Evolutionary conservation across 2,113 vertebrate species (phyloP), one percentile per base, ranked within the genome.

Genomic region (Crotalus viridis): DNA sequence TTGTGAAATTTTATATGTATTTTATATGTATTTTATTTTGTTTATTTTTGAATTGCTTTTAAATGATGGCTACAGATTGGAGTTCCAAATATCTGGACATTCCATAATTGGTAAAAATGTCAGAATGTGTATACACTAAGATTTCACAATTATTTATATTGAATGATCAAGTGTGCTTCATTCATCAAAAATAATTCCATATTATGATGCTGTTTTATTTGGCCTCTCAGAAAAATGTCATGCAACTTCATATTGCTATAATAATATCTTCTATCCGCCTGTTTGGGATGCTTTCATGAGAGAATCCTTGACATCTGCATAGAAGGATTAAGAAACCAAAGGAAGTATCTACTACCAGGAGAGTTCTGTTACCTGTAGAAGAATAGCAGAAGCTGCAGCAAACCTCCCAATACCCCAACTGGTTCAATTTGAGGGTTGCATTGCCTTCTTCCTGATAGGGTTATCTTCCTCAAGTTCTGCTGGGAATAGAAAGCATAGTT

Each of bases 31-130:
- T 39, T 88, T 81, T 81, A 0, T 85, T 48, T 90, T 93, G 46
- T 96, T 51, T 51, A 51, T 51, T 51, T 51, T 51, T 52, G 87
- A 59, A 94, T 55, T 4, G 33, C 1, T 91, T 88, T 92, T 93
- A 90, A 48, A 28, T 51, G 89, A 43, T 6, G 17, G 17, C 17
- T 81, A 81, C 74, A 43, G 74, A 81, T 9, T 39, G 33, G 33
- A 81, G 17, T 3, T 81, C 17, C n/a, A 43, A 81, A 81, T 39
- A 81, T 81, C 74, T 81, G 17, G 74, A 81, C 74, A 81, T 81
- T 81, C 17, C 33, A 8, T 39, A 81, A 39, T 21, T 81, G 33
- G 33, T 81, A 81, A 39, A 81, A 81, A 81, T 81, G n/a, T n/a
- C n/a, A 81, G 69, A 61, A 89, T 48, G 22, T 43, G 59, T 89